Conservation (phyloP, 1,140 invertebrate genomes). For the Penaeus indicus region DNA sequence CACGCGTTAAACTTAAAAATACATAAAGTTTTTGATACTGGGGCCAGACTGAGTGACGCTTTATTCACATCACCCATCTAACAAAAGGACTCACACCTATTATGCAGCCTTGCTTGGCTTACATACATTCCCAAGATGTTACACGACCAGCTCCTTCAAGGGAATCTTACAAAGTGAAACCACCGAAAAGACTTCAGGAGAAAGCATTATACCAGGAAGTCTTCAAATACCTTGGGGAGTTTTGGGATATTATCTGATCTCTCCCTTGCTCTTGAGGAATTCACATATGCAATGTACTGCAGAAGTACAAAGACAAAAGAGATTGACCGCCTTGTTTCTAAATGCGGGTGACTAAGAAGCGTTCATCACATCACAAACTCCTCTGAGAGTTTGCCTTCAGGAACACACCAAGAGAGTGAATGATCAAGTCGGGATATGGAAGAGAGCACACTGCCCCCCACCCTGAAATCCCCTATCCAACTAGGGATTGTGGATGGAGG, state of each 20-base stretch:
- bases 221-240: constrained; percentile 2
- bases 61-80: constrained; percentile 10
- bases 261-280: no score
- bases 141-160: constrained; percentile 30
- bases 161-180: constrained; percentile 18
- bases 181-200: constrained; percentile 12
- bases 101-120: not conserved
- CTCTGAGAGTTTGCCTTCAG: no score
- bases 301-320: no score
- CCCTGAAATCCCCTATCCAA: no score
- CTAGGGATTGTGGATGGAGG: no score
- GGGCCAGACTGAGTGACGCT: constrained; percentile 14
- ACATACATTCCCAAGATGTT: constrained; percentile 6
- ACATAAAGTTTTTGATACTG: constrained; percentile 4
- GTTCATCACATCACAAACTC: no score
- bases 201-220: not conserved
- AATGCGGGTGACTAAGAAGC: no score
- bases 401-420: no score
- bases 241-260: not conserved
- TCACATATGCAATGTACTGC: no score
- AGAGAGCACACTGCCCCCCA: no score
- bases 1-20: not conserved
- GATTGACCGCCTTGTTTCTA: no score
- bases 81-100: not conserved
- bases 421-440: no score